Base-by-base conservation (phyloP, 2,113 vertebrate genomes). In the Platanista minor region DNA sequence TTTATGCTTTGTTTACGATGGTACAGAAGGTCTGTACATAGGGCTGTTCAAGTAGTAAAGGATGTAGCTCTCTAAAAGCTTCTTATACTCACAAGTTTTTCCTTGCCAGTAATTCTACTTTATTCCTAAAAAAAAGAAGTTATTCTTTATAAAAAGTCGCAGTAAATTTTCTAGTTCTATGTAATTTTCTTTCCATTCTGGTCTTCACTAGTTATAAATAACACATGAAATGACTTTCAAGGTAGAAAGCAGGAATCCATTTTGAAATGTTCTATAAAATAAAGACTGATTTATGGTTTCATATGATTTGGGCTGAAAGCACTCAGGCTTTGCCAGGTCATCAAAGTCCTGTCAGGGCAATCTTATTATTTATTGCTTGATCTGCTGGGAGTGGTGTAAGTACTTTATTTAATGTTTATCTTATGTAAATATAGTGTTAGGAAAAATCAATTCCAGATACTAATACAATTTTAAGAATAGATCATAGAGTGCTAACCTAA, bases 241-340 rank as follows among this genome's bases (percentile, higher is more conserved):
- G 99, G 99, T 99, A 98, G 98, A 99, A 99, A 98, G 98, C 98
- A 98, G 98, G 98, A 98, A 98, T 99, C 98, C 97, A 98, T 99
- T 99, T 98, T 99, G 98, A 99, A 99, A 98, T 99, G 98, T 99
- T 99, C 98, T 98, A 98, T 99, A 98, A 99, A 99, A 99, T 98
- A 98, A 99, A 98, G 98, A 98, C 96, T 99, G 99, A 99, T 99
- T 99, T 99, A 99, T 99, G 98, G 97, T 98, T 99, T 98, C 98
- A 98, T 99, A 98, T 98, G 98, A 99, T 99, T 99, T 99, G 98
- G 98, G 98, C 98, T 99, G 98, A 99, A 99, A 99, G 98, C 98
- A 98, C 98, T 99, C 86, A 54, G 98, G 98, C 98, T 99, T 99
- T 99, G 98, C 99, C 98, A 98, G 98, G 98, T 99, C 99, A 99